Evolutionary conservation across 2,888 invertebrate species (phyloP).

Genomic region (Drosophila siamana): DNA sequence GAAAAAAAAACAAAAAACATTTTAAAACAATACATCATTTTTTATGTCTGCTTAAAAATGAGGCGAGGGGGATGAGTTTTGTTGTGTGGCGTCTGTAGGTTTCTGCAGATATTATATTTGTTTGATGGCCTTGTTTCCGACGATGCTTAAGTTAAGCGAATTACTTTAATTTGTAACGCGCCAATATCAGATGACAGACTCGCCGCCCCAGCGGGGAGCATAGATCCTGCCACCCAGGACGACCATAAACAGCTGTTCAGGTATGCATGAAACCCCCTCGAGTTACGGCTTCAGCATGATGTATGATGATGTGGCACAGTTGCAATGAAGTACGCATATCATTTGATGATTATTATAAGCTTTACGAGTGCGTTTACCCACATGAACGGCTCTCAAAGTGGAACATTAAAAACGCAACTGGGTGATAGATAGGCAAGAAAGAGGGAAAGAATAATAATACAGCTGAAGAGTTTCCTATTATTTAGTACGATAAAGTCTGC

Average conservation of each 20-base stretch:
- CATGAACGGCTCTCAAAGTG: conserved; percentile 22
- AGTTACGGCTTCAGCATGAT: conserved; percentile 56
- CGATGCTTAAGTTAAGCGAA: conserved; percentile 61
- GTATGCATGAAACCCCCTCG: conserved; percentile 63
- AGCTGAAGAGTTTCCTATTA: background rate
- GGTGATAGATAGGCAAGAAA: background rate
- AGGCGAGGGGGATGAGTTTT: conserved; percentile 4
- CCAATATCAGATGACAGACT: conserved; percentile 30
- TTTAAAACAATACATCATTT: conserved; percentile 68
- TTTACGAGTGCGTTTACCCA: conserved; percentile 19
- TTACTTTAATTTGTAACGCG: conserved; percentile 73
- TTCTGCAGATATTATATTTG: conserved; percentile 65
- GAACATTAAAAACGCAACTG: conserved; percentile 30
- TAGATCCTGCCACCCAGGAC: background rate
- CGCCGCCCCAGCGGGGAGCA: background rate
- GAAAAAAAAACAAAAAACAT: conserved; percentile 32
- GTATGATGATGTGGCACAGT: conserved; percentile 78
- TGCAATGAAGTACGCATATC: conserved; percentile 55
- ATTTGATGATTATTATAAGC: conserved; percentile 67
- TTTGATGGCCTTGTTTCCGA: conserved; percentile 56
- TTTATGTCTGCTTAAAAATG: conserved; percentile 41
- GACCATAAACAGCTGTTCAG: conserved; percentile 60
- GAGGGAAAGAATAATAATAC: background rate
- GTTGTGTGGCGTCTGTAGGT: conserved; percentile 23
- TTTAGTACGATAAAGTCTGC: background rate